phyloP scores from a whole-genome alignment of 2,888 invertebrate genomes.

The Lepeophtheirus nordmannii region DNA sequence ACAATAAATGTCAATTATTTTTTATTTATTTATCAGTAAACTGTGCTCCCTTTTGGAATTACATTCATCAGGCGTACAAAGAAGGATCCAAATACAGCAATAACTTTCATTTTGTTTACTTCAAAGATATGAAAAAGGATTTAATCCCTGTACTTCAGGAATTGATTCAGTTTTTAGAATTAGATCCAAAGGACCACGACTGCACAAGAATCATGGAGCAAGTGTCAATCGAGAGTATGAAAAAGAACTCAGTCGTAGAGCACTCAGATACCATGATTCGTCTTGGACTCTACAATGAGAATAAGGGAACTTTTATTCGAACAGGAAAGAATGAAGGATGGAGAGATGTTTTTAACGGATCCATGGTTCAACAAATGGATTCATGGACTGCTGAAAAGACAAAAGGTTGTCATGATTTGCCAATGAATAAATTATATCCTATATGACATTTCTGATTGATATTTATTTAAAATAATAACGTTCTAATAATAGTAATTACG shows the following conservation, averaged over 20 bases:
- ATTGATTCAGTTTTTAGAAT: not conserved
- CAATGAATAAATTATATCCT: not conserved
- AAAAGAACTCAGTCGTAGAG: not conserved
- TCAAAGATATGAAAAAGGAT: constrained; percentile 6
- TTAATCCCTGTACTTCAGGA: not conserved
- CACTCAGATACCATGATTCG: not conserved
- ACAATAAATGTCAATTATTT: not conserved
- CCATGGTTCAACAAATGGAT: constrained; percentile 1
- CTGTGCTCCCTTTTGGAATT: not conserved
- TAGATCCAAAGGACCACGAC: no score
- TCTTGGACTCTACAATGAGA: not conserved
- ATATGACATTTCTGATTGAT: no score
- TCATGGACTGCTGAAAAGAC: not conserved
- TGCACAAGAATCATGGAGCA: no score
- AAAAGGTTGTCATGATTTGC: not conserved
- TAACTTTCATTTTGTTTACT: not conserved
- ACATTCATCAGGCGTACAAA: not conserved
- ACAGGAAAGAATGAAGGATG: constrained; percentile 5
- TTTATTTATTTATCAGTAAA: not conserved
- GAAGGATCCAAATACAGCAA: not conserved
- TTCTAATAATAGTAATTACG: no score
- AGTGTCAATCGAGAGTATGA: not conserved
- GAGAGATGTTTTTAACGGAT: not conserved
- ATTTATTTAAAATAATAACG: no score
- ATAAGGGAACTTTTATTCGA: not conserved